Evolutionary conservation across 2,113 vertebrate genomes (phyloP), one percentile per base, ranked within the genome.

Genomic region (Sciurus niger): DNA sequence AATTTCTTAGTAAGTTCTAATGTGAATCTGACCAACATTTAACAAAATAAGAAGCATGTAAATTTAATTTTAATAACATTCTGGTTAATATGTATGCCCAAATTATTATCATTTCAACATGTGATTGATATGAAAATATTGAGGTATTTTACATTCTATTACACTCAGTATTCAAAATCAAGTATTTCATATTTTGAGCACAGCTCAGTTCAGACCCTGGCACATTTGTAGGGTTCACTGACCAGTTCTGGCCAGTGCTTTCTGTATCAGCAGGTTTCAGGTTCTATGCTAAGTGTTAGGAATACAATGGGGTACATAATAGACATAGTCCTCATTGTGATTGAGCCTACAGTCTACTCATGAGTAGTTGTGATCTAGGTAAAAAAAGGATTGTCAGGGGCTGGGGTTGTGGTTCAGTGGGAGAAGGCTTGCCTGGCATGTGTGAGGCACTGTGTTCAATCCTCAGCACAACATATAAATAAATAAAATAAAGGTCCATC

Each of bases 21-120:
- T 95, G 40, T 79, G 65, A 91, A 34, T 80, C 83, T 95, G 72
- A n/a, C 4, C 22, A 65, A 11, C 17, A 43, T 83, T 68, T 90
- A 90, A 37, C 20, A 84, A 87, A 84, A 68, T 78, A 24, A 94
- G 89, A 14, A 53, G 78, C 10, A 8, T 20, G 24, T 84, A 28
- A 68, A 84, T 67, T 72, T 32, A 72, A 94, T 84, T 84, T 63
- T 34, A 82, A 51, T 60, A 48, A 12, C 4, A 22, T 83, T 95
- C 87, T 60, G 43, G 20, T 93, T 95, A 48, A 32, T 37, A 30
- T 18, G 20, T 67, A n/a, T 8, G 65, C 34, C 11, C 1, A 43
- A 76, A 84, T 48, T 78, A 88, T 43, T 78, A 58, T 58, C 30
- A 53, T 83, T 74, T 92, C 6, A 76, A 87, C 25, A n/a, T 51